Conservation (phyloP, 2,797 vertebrate species). For the Paguma larvata region DNA sequence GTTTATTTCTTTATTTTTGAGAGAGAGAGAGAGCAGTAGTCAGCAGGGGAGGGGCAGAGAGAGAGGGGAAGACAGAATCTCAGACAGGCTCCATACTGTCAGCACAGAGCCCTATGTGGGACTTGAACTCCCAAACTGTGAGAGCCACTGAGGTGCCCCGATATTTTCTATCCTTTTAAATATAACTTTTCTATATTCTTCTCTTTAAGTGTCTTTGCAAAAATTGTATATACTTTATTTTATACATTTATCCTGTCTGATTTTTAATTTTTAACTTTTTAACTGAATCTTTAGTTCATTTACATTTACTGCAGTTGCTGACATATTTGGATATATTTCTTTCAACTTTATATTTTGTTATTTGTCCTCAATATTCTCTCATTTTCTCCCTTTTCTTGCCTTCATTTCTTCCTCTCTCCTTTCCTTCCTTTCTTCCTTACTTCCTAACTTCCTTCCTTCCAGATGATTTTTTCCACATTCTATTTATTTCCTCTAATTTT, state of each 20-base stretch:
- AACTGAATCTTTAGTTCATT: constrained; percentile 52
- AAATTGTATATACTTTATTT: constrained; percentile 26
- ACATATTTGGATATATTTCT: constrained; percentile 4
- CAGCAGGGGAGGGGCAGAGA: too few relatives aligned
- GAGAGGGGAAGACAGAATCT: too few relatives aligned
- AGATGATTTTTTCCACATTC: neutral
- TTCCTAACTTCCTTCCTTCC: neutral
- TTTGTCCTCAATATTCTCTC: neutral
- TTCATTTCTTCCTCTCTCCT: neutral
- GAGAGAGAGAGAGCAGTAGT: too few relatives aligned
- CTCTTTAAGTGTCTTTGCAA: constrained; percentile 17
- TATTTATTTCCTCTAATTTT: neutral
- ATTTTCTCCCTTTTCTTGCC: neutral
- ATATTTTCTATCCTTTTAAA: constrained; percentile 27
- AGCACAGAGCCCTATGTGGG: too few relatives aligned
- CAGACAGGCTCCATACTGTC: too few relatives aligned
- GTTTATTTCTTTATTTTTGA: too few relatives aligned
- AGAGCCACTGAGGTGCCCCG: neutral
- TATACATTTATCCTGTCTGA: neutral
- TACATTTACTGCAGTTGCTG: constrained; percentile 13
- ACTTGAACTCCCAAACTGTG: too few relatives aligned
- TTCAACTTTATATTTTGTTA: constrained; percentile 19
- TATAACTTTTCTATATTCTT: constrained; percentile 39
- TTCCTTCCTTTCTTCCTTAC: neutral
- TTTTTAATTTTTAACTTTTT: constrained; percentile 50